phyloP scores from a whole-genome alignment of 1,140 invertebrate genomes.

The Liolophura sinensis region DNA sequence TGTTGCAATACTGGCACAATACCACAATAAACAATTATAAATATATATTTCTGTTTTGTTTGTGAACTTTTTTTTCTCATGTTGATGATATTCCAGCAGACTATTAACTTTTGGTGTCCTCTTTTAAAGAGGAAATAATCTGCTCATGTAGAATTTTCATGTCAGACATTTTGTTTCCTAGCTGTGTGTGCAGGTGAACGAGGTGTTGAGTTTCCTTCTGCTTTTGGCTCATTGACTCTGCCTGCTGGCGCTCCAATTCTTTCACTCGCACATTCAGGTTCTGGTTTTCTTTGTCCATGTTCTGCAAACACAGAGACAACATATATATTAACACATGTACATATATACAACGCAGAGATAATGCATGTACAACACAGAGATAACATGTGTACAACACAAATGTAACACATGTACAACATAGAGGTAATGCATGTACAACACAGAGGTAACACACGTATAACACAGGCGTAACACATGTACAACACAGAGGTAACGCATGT shows the following conservation, averaged over 20 bases:
- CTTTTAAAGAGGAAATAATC: slow-evolving; percentile 40
- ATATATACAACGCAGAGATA: too few relatives aligned
- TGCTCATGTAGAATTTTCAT: slow-evolving; percentile 60
- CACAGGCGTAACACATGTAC: too few relatives aligned
- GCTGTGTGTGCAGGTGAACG: slow-evolving; percentile 79
- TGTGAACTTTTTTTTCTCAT: too few relatives aligned
- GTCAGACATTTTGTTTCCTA: slow-evolving; percentile 83
- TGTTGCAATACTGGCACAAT: too few relatives aligned
- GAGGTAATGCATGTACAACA: too few relatives aligned
- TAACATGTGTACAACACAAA: slow-evolving; percentile 5
- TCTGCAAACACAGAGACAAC: slow-evolving; percentile 53
- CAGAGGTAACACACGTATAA: too few relatives aligned
- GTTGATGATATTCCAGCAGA: too few relatives aligned
- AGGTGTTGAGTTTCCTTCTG: slow-evolving; percentile 84
- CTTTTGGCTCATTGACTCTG: slow-evolving; percentile 77
- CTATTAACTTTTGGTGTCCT: slow-evolving; percentile 41
- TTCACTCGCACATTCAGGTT: slow-evolving; percentile 72
- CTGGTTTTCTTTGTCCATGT: slow-evolving; percentile 73
- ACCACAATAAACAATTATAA: too few relatives aligned
- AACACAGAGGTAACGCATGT: too few relatives aligned
- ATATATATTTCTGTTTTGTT: too few relatives aligned
- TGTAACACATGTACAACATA: neutral
- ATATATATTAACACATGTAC: too few relatives aligned
- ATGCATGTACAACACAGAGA: too few relatives aligned
- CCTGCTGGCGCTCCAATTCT: slow-evolving; percentile 80